phyloP scores from a whole-genome alignment of 2,888 invertebrate species.

The Seira sanloemensis region DNA sequence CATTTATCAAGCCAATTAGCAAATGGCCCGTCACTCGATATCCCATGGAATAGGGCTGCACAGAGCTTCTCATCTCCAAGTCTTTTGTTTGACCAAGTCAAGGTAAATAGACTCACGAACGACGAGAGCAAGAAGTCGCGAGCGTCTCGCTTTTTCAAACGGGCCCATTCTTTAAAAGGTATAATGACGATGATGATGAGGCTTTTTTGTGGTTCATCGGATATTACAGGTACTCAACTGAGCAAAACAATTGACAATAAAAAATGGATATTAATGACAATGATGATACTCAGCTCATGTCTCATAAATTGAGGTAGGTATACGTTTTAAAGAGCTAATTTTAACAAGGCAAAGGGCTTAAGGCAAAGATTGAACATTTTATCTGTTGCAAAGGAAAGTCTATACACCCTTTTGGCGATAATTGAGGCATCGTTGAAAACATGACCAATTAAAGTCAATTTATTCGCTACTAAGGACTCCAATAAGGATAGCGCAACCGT shows the following conservation, averaged over 20 bases:
- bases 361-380: neutral
- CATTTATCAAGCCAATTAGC: conserved; percentile 43
- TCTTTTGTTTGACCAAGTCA: conserved; percentile 14
- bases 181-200: too few relatives aligned
- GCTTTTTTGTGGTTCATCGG: neutral
- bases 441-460: too few relatives aligned
- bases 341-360: neutral
- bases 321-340: neutral
- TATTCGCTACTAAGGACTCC: too few relatives aligned
- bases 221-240: neutral
- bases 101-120: conserved; percentile 51
- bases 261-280: neutral
- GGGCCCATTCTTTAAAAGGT: neutral
- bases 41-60: neutral
- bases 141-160: conserved; percentile 21
- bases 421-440: too few relatives aligned
- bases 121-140: neutral
- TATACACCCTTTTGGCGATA: neutral
- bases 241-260: neutral
- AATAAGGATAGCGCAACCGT: too few relatives aligned
- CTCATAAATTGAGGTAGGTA: neutral
- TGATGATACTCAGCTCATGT: neutral
- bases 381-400: neutral
- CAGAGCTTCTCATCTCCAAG: neutral
- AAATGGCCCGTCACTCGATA: neutral